phyloP scores from a whole-genome alignment of 2,888 invertebrate species.

The Nesidiocoris tenuis region DNA sequence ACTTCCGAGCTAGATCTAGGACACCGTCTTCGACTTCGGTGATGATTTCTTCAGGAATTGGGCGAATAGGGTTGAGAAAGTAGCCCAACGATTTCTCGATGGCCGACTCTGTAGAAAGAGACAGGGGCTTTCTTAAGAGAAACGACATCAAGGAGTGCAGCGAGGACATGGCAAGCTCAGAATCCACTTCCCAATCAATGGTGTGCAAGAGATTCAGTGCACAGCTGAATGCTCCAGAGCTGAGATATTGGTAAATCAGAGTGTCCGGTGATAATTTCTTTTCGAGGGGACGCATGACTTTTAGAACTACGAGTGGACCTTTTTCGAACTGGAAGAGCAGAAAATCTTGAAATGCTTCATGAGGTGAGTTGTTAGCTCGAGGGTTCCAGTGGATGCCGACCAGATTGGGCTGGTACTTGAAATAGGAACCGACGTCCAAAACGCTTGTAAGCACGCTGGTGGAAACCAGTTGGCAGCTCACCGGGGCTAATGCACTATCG shows the following conservation, averaged over 20 bases:
- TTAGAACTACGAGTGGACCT: conserved; percentile 63
- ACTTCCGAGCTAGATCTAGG: conserved; percentile 78
- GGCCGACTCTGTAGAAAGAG: conserved; percentile 63
- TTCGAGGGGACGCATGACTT: conserved; percentile 59
- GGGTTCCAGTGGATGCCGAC: conserved; percentile 62
- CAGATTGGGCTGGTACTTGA: conserved; percentile 61
- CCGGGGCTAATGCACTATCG: conserved; percentile 68
- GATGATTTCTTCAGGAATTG: conserved; percentile 66
- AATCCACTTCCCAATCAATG: conserved; percentile 78
- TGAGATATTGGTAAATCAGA: conserved; percentile 65
- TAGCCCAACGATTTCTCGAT: conserved; percentile 78
- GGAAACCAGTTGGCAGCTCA: conserved; percentile 66
- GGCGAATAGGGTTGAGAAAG: conserved; percentile 70
- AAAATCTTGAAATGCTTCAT: conserved; percentile 58
- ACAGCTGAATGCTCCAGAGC: conserved; percentile 62
- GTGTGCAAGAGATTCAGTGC: conserved; percentile 66
- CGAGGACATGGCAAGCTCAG: conserved; percentile 71
- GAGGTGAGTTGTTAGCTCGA: not conserved
- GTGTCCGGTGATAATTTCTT: conserved; percentile 61
- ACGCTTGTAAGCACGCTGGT: conserved; percentile 66
- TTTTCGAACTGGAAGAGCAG: conserved; percentile 63
- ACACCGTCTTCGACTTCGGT: conserved; percentile 71
- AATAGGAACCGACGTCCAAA: conserved; percentile 66
- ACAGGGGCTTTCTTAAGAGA: conserved; percentile 62
- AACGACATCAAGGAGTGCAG: conserved; percentile 71